Evolutionary conservation across 2,888 invertebrate species (phyloP).

Genomic region (Drosophila meridionalis): DNA sequence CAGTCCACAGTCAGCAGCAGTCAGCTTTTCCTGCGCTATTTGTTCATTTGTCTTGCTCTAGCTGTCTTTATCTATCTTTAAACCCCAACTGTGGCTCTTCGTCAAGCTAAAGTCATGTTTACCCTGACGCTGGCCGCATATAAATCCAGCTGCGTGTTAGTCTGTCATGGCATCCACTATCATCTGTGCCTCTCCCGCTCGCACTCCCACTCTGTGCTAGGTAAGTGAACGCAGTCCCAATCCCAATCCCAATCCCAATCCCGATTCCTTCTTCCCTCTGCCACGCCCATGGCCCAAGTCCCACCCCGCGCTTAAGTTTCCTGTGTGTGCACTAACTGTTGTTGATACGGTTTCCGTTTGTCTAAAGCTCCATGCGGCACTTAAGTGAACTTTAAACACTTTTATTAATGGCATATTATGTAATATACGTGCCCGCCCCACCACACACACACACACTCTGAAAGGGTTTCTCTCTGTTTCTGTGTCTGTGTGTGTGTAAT

Average conservation of each 20-base stretch:
- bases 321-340: conserved; percentile 72
- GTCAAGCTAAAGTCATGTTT: conserved; percentile 56
- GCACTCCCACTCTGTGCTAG: conserved; percentile 15
- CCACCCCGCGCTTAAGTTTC: conserved; percentile 2
- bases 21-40: conserved; percentile 29
- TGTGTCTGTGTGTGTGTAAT: conserved; percentile 12
- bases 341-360: conserved; percentile 80
- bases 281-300: not conserved
- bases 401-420: conserved; percentile 81
- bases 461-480: conserved; percentile 9
- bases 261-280: conserved; percentile 18
- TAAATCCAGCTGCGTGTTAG: conserved; percentile 69
- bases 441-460: not conserved
- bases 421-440: conserved; percentile 69
- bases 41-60: conserved; percentile 63
- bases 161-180: conserved; percentile 55
- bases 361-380: conserved; percentile 80
- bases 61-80: conserved; percentile 46
- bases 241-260: conserved; percentile 36
- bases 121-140: conserved; percentile 71
- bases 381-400: conserved; percentile 81
- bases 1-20: not conserved
- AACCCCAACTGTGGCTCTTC: conserved; percentile 15
- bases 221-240: conserved; percentile 38
- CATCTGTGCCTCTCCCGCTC: not conserved